These are phyloP conservation scores for Vidua chalybeata DNA, from an alignment of 2,113 vertebrate genomes.

Conservation along the genomic window DNA sequence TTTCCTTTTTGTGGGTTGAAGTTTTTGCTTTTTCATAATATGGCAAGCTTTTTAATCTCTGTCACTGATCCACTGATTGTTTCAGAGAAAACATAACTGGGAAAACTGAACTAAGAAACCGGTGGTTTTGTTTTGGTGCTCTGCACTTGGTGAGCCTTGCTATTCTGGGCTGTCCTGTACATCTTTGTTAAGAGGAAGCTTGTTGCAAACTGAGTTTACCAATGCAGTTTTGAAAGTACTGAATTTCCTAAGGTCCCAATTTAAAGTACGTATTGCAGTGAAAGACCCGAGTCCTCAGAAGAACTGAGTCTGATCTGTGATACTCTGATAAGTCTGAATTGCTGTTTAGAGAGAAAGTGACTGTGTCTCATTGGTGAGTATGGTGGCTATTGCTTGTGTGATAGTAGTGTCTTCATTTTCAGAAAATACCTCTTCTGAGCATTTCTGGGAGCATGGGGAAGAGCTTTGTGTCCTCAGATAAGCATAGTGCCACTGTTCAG, in stretches of 20 bases:
- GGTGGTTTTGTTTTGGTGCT: neutral
- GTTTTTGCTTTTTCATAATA: neutral
- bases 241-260: neutral
- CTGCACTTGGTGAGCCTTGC: neutral
- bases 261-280: neutral
- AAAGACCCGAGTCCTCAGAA: neutral
- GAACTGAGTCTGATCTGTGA: neutral
- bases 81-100: neutral
- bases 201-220: neutral
- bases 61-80: neutral
- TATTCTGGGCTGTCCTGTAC: neutral
- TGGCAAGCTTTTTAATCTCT: neutral
- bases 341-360: neutral
- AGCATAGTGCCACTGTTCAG: fast-evolving
- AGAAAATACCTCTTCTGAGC: neutral
- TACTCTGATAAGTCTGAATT: neutral
- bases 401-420: neutral
- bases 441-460: fast-evolving
- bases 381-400: neutral
- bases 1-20: neutral
- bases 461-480: neutral
- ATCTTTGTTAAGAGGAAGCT: neutral
- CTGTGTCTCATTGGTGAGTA: fast-evolving
- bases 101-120: neutral
- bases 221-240: neutral